A percentile compares a stretch with the other conserved stretches of the same genome.
Evolutionary conservation across 1,140 invertebrate species (phyloP).

Genomic region (Drosophila miranda): DNA sequence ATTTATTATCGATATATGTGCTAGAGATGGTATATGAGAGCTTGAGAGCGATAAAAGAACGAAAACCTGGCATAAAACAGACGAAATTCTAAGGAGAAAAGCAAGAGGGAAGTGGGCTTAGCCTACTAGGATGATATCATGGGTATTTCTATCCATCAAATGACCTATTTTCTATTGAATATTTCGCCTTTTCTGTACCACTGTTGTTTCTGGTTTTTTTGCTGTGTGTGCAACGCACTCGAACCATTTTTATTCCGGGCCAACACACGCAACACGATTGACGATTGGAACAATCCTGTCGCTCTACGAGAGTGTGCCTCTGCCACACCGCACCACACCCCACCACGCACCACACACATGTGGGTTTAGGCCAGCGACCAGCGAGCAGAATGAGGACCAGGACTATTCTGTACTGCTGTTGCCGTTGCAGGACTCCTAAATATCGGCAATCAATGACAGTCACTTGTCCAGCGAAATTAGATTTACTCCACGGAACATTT

Average conservation of each 20-base stretch:
- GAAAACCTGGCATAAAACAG: no score
- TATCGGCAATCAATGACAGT: conserved; percentile 74
- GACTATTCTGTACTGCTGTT: conserved; percentile 15
- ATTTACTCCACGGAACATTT: conserved; percentile 70
- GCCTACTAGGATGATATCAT: no score
- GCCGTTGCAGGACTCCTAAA: conserved; percentile 46
- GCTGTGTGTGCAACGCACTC: conserved; percentile 45
- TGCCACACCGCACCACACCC: not conserved
- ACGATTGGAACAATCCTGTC: conserved; percentile 65
- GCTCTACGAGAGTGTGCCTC: no score
- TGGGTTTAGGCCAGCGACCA: conserved; percentile 4
- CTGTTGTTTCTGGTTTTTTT: not conserved
- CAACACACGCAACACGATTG: conserved; percentile 67
- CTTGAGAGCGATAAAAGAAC: no score
- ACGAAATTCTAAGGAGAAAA: no score
- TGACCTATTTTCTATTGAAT: no score
- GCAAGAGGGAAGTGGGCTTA: no score
- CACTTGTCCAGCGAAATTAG: conserved; percentile 75
- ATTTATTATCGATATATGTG: no score
- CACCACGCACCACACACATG: conserved; percentile 23
- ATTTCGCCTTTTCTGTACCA: not conserved
- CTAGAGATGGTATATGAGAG: no score
- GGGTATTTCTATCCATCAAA: no score
- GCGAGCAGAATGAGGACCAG: not conserved
- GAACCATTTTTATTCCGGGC: conserved; percentile 60